These are phyloP conservation scores for Drosophila prolongata DNA, from an alignment of 2,888 invertebrate genomes.

Conservation along the genomic window DNA sequence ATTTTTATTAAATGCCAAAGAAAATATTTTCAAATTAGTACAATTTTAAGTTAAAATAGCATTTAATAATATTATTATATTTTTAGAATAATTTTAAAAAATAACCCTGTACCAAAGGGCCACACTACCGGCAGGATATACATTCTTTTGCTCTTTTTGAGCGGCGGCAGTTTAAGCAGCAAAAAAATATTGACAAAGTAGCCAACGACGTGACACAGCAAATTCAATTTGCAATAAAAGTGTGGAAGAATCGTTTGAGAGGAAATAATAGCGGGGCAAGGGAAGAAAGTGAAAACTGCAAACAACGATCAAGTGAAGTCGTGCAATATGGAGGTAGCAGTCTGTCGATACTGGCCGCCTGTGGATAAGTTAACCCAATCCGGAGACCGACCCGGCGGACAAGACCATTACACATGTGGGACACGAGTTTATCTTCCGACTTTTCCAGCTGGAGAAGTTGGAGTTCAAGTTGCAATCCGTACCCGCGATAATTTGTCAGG, in stretches of 20 bases:
- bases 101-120: slow-evolving; percentile 17
- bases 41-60: too few relatives aligned
- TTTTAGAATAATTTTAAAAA: too few relatives aligned
- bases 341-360: slow-evolving; percentile 34
- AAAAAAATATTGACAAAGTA: slow-evolving; percentile 70
- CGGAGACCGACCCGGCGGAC: slow-evolving; percentile 10
- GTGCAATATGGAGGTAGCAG: slow-evolving; percentile 32
- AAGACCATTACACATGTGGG: slow-evolving; percentile 48
- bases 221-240: slow-evolving; percentile 77
- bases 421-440: slow-evolving; percentile 37
- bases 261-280: slow-evolving; percentile 18
- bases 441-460: slow-evolving; percentile 9
- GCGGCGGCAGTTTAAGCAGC: slow-evolving; percentile 47
- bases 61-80: too few relatives aligned
- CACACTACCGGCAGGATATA: neutral
- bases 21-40: too few relatives aligned
- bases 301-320: slow-evolving; percentile 38
- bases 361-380: slow-evolving; percentile 40
- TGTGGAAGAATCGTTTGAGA: slow-evolving; percentile 36
- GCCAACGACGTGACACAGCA: slow-evolving; percentile 65
- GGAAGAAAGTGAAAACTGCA: slow-evolving; percentile 16
- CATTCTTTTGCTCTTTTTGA: slow-evolving; percentile 13
- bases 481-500: slow-evolving; percentile 33
- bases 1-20: too few relatives aligned
- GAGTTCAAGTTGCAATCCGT: neutral